Conservation (phyloP, 2,888 invertebrate genomes). For the Ichneumoninae sp. region DNA sequence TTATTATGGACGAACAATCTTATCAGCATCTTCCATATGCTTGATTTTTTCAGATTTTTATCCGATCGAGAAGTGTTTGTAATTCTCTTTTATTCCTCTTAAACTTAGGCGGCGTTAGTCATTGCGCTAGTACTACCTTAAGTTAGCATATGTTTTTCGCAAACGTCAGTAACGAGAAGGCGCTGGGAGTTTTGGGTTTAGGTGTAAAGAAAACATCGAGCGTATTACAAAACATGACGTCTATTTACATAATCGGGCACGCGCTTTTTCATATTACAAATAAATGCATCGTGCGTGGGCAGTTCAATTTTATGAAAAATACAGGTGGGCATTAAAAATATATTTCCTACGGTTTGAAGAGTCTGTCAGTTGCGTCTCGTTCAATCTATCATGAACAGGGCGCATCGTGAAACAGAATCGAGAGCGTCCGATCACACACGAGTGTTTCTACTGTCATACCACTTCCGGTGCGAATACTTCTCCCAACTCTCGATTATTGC, state of each 20-base stretch:
- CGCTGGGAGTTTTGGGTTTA: not conserved
- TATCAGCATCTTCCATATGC: no score
- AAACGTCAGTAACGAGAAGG: not conserved
- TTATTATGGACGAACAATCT: no score
- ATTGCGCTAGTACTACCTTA: no score
- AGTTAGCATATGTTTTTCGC: no score
- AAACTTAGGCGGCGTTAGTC: no score
- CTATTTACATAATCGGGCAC: slow-evolving; percentile 72
- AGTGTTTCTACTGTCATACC: slow-evolving; percentile 7
- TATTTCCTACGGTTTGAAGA: slow-evolving; percentile 33
- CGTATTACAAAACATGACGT: slow-evolving; percentile 71
- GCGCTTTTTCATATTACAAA: slow-evolving; percentile 53
- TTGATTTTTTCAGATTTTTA: no score
- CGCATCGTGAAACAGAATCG: slow-evolving; percentile 6
- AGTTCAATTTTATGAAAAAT: slow-evolving; percentile 60
- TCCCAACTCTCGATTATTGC: not conserved
- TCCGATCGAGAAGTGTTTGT: no score
- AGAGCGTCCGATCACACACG: slow-evolving; percentile 6
- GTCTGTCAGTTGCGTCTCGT: slow-evolving; percentile 8
- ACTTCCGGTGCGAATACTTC: not conserved
- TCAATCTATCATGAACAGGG: slow-evolving; percentile 11
- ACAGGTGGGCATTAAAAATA: slow-evolving; percentile 69
- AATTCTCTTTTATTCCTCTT: no score
- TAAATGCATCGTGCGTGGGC: slow-evolving; percentile 48
- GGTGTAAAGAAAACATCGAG: not conserved